These are phyloP conservation scores for Streblospio benedicti DNA, from an alignment of 1,140 invertebrate genomes.

Conservation along the genomic window DNA sequence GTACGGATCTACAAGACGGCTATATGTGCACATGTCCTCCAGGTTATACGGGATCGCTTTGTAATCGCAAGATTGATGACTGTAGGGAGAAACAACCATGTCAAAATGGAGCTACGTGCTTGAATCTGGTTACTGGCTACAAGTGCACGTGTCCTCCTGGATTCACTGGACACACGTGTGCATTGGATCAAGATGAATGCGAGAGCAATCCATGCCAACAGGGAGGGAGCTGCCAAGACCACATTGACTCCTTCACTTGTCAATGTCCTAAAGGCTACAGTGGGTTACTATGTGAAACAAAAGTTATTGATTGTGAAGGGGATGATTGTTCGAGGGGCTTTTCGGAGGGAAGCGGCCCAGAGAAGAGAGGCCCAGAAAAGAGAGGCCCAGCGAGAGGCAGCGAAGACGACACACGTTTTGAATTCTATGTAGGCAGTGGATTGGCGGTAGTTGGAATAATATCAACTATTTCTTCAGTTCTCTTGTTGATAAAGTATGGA, in stretches of 20 bases:
- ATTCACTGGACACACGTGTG: constrained; percentile 35
- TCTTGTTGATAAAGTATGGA: no score
- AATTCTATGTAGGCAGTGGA: no score
- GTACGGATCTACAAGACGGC: background rate
- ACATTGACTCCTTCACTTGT: background rate
- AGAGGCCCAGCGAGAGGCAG: no score
- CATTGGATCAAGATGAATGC: constrained; percentile 38
- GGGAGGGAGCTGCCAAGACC: background rate
- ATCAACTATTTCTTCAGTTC: no score
- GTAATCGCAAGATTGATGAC: background rate
- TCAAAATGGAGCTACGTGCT: background rate
- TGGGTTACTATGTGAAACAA: background rate
- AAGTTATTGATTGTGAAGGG: background rate
- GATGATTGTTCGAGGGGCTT: no score
- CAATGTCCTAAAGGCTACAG: constrained; percentile 31
- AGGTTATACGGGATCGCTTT: background rate
- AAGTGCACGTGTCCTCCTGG: constrained; percentile 13
- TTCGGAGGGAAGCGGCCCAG: no score
- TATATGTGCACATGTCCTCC: background rate
- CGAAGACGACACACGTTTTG: no score
- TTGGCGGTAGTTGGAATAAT: no score
- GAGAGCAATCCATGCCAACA: background rate
- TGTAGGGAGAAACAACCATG: background rate
- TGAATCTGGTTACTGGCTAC: background rate
- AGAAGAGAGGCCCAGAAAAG: no score